Percentiles rank a stretch among this genome's conserved stretches.
Evolutionary conservation across 2,797 vertebrate species (phyloP).

Genomic region (Tenualosa ilisha): DNA sequence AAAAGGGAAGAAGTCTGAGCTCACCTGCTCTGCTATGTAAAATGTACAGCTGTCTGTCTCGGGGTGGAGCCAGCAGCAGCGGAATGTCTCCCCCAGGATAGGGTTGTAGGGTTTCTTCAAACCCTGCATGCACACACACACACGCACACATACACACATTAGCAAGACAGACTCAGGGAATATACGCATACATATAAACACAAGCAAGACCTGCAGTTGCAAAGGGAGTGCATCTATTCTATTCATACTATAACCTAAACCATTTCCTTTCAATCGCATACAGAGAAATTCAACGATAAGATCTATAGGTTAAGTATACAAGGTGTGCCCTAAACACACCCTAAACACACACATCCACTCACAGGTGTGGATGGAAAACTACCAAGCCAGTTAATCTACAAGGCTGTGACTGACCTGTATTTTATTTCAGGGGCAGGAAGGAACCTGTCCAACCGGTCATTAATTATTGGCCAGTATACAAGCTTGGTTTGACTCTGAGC

Average conservation of each 20-base stretch:
- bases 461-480: background rate
- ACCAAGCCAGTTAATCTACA: background rate
- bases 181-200: background rate
- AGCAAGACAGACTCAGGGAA: background rate
- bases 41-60: constrained; percentile 91
- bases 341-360: background rate
- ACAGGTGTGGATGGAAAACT: background rate
- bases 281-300: background rate
- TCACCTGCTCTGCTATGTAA: constrained; percentile 95
- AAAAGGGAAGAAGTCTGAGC: constrained; percentile 5
- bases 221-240: background rate
- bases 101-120: constrained; percentile 98
- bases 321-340: background rate
- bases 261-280: background rate
- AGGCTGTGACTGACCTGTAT: background rate
- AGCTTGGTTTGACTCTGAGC: background rate
- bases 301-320: background rate
- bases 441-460: background rate
- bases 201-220: background rate
- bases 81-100: constrained; percentile 93
- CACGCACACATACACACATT: constrained; percentile 16
- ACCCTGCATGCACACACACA: constrained; percentile 74
- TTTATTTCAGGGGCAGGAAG: background rate
- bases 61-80: constrained; percentile 95
- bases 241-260: background rate